phyloP scores from a whole-genome alignment of 2,888 invertebrate genomes.

The Diarsia rubi region DNA sequence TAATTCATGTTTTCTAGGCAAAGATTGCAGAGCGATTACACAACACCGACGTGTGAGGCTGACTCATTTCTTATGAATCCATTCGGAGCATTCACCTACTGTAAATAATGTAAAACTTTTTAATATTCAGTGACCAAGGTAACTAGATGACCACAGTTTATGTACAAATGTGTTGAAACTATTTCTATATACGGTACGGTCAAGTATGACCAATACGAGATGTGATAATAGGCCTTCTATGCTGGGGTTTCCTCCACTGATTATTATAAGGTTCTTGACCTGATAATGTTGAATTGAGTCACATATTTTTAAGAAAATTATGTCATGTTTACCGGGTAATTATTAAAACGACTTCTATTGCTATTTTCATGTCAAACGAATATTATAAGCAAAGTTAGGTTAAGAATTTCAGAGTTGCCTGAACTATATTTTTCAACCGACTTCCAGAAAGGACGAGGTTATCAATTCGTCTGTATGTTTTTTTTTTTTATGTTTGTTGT shows the following conservation, averaged over 20 bases:
- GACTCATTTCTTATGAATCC: conserved; percentile 37
- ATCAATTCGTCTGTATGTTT: no score
- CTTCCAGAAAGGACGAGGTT: no score
- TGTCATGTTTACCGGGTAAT: no score
- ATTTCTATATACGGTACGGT: not conserved
- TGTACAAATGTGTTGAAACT: conserved; percentile 50
- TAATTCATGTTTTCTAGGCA: not conserved
- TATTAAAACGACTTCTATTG: no score
- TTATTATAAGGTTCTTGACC: conserved; percentile 23
- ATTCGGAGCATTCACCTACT: conserved; percentile 45
- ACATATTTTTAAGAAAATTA: not conserved
- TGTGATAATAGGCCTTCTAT: conserved; percentile 28
- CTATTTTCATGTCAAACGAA: no score
- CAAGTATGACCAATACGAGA: conserved; percentile 7
- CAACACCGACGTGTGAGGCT: conserved; percentile 4
- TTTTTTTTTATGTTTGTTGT: no score
- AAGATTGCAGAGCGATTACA: conserved; percentile 19
- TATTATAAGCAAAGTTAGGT: no score
- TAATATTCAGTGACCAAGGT: conserved; percentile 31
- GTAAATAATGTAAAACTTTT: conserved; percentile 1
- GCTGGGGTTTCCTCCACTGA: conserved; percentile 8
- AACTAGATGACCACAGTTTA: conserved; percentile 21
- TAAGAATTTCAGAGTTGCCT: no score
- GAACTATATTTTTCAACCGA: no score
- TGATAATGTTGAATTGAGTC: conserved; percentile 3